These are phyloP conservation scores for Oriolus oriolus DNA, from an alignment of 2,113 vertebrate genomes.

Conservation along the genomic window DNA sequence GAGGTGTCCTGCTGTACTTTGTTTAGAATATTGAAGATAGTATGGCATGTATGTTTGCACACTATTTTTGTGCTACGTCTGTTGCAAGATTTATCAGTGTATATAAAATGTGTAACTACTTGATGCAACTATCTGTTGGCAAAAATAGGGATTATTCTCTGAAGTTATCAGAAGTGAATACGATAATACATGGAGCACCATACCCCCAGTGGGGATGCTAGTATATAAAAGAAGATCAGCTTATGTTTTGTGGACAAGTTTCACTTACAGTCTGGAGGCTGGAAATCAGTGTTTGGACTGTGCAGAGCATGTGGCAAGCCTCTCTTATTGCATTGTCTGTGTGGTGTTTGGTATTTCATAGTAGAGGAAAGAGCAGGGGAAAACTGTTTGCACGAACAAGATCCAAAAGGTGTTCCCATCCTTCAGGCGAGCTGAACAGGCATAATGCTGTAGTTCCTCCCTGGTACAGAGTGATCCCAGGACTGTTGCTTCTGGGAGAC, in stretches of 20 bases:
- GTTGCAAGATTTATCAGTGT: not conserved
- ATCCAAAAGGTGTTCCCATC: not conserved
- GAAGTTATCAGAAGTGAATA: not conserved
- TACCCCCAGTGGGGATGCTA: not conserved
- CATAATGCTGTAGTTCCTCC: not conserved
- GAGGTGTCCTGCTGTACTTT: not conserved
- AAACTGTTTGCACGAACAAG: not conserved
- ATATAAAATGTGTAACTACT: not conserved
- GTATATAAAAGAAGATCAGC: not conserved
- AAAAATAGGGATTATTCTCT: not conserved
- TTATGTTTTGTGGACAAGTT: not conserved
- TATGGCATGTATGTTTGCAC: not conserved
- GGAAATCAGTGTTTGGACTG: not conserved
- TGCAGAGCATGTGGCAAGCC: not conserved
- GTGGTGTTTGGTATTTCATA: not conserved
- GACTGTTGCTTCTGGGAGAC: not conserved
- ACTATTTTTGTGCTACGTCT: not conserved
- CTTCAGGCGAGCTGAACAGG: not conserved
- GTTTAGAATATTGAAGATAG: not conserved
- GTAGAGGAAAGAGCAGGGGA: not conserved
- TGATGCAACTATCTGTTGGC: not conserved
- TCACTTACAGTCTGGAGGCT: not conserved
- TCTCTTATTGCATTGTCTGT: not conserved
- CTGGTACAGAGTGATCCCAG: not conserved
- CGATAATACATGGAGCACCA: not conserved